phyloP scores from a whole-genome alignment of 53 echinoderm and acorn worm genomes.

The Holothuria scabra region DNA sequence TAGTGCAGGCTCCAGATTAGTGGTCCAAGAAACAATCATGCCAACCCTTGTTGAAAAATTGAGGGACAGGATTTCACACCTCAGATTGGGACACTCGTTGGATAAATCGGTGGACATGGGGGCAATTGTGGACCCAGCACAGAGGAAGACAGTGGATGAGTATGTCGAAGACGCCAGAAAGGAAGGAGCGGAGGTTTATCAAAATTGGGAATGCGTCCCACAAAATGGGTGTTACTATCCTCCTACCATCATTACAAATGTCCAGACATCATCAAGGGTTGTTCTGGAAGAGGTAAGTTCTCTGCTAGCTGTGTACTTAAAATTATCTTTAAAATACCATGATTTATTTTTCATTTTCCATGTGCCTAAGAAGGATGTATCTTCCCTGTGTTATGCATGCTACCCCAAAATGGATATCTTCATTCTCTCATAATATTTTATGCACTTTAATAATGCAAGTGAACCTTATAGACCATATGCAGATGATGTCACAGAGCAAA shows the following conservation, averaged over 20 bases:
- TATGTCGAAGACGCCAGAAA: conserved; percentile 88
- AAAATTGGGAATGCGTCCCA: conserved; percentile 85
- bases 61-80: conserved; percentile 80
- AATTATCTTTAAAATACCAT: no score
- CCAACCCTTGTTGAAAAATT: conserved; percentile 78
- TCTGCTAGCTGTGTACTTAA: no score
- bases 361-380: no score
- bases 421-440: no score
- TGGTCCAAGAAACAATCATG: conserved; percentile 88
- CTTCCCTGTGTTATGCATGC: no score
- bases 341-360: no score
- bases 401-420: no score
- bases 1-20: conserved; percentile 92
- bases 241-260: conserved; percentile 89
- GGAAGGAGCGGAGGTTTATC: conserved; percentile 95
- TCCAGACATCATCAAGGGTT: conserved; percentile 87
- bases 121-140: conserved; percentile 90
- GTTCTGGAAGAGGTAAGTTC: conserved; percentile 99
- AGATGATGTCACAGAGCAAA: no score
- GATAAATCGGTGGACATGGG: conserved; percentile 99
- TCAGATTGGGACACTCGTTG: conserved; percentile 91
- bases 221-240: conserved; percentile 95
- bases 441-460: no score
- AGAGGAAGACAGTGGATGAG: conserved; percentile 82
- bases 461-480: no score